phyloP scores from a whole-genome alignment of 2,113 vertebrate genomes.

The Orcinus orca region DNA sequence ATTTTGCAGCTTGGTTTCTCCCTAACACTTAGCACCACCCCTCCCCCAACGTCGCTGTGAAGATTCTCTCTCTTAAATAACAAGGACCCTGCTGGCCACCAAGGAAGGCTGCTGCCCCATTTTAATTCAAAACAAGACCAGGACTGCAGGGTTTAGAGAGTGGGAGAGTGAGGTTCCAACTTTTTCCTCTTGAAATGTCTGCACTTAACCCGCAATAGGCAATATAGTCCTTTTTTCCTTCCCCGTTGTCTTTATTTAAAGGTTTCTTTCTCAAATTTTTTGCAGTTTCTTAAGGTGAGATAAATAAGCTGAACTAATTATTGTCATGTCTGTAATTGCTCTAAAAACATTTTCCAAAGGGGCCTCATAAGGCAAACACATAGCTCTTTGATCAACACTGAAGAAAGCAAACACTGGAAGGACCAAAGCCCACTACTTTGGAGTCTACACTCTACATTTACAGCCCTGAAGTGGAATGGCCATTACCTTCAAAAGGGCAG shows the following conservation, averaged over 20 bases:
- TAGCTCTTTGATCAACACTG: constrained; percentile 58
- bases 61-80: constrained; percentile 4
- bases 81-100: neutral
- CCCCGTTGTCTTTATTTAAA: constrained; percentile 42
- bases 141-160: neutral
- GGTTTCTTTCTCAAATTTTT: neutral
- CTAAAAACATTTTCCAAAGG: constrained; percentile 49
- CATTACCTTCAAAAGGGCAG: constrained; percentile 40
- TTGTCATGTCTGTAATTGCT: constrained; percentile 45
- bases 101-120: constrained; percentile 24
- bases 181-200: neutral
- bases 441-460: constrained; percentile 32
- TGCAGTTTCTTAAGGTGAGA: constrained; percentile 29
- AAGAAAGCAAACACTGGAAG: constrained; percentile 63
- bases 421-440: neutral
- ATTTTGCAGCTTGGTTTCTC: neutral
- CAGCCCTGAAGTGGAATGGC: constrained; percentile 24
- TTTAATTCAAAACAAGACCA: constrained; percentile 55
- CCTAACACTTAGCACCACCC: neutral
- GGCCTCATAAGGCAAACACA: constrained; percentile 37
- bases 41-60: neutral
- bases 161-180: neutral
- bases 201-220: neutral
- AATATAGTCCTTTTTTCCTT: neutral
- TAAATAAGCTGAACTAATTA: constrained; percentile 44